Conservation (phyloP, 2,888 invertebrate genomes). For the Serripes groenlandicus region DNA sequence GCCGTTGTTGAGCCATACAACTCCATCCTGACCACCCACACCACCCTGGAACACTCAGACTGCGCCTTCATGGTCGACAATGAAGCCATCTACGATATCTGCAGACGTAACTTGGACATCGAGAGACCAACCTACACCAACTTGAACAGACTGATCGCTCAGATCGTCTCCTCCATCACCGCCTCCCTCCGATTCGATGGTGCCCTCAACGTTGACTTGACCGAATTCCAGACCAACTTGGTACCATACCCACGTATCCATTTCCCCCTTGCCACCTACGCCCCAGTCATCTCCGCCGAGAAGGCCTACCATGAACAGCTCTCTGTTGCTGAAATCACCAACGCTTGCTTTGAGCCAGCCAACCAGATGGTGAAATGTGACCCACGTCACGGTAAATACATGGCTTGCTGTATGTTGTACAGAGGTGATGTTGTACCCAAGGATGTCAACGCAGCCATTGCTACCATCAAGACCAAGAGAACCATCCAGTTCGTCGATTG, state of each 20-base stretch:
- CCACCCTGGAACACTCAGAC: constrained; percentile 83
- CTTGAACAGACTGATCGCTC: constrained; percentile 96
- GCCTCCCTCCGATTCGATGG: constrained; percentile 93
- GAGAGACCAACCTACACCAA: constrained; percentile 95
- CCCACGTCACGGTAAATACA: constrained; percentile 88
- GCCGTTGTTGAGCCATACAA: constrained; percentile 98
- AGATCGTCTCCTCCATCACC: constrained; percentile 89
- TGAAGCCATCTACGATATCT: constrained; percentile 91
- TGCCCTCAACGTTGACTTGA: constrained; percentile 90
- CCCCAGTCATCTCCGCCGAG: constrained; percentile 97
- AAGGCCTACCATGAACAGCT: constrained; percentile 94
- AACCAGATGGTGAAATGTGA: constrained; percentile 95
- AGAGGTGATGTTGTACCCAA: constrained; percentile 90
- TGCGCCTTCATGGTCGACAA: constrained; percentile 94
- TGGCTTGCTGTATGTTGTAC: constrained; percentile 98
- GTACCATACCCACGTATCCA: constrained; percentile 90
- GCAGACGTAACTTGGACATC: constrained; percentile 93
- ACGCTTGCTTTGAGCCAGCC: constrained; percentile 94
- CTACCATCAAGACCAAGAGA: constrained; percentile 85
- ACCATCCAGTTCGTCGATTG: too few relatives aligned
- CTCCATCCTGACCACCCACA: constrained; percentile 89
- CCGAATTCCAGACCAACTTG: constrained; percentile 87
- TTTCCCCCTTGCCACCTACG: constrained; percentile 93
- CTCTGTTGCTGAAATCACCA: constrained; percentile 80
- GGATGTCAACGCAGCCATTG: constrained; percentile 82